Conservation (phyloP, 2,113 vertebrate genomes). For the Bos taurus region DNA sequence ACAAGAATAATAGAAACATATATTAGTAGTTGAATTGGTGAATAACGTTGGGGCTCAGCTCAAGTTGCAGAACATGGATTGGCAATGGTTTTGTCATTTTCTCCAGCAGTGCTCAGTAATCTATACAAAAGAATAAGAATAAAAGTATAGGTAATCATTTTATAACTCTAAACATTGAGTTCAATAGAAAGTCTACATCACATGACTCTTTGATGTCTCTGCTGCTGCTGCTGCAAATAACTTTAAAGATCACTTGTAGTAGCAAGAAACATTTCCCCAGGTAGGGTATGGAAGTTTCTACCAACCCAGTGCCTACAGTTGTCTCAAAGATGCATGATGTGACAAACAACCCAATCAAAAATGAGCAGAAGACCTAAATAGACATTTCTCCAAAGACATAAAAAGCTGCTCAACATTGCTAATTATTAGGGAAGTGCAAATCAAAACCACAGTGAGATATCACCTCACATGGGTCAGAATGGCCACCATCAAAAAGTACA, state of each 20-base stretch:
- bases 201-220: not conserved
- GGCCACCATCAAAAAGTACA: not conserved
- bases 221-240: not conserved
- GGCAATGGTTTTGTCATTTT: not conserved
- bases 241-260: not conserved
- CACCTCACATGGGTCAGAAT: not conserved
- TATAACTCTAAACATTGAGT: not conserved
- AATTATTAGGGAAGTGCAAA: not conserved
- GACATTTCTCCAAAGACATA: not conserved
- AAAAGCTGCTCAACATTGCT: not conserved
- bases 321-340: not conserved
- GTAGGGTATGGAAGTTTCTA: not conserved
- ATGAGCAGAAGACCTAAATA: not conserved
- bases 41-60: not conserved
- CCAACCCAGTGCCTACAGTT: not conserved
- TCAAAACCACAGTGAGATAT: not conserved
- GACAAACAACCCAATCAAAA: not conserved
- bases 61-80: not conserved
- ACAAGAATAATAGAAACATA: not conserved
- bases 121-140: not conserved
- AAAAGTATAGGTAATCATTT: not conserved
- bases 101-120: not conserved
- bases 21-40: not conserved
- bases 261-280: slow-evolving; percentile 3
- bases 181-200: not conserved